A percentile compares a stretch with the other conserved stretches of the same genome.
These are phyloP conservation scores for Idaea biselata DNA, from an alignment of 2,888 invertebrate genomes.

Conservation along the genomic window DNA sequence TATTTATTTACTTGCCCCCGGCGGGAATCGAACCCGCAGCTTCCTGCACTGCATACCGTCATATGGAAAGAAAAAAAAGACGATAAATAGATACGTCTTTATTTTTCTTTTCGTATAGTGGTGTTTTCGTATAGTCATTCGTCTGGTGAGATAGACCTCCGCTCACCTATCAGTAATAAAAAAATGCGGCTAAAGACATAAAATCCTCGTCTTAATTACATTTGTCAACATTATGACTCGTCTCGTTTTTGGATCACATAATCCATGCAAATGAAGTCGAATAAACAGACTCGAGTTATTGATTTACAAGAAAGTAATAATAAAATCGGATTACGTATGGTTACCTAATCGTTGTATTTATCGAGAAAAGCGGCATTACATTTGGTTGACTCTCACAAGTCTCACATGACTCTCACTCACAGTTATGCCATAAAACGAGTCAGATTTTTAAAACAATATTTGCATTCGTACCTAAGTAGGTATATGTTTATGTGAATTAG, in stretches of 20 bases:
- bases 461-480: slow-evolving; percentile 4
- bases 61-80: too few species aligned
- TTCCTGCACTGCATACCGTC: too few species aligned
- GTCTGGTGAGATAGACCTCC: too few species aligned
- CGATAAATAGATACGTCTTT: too few species aligned
- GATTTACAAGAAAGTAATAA: slow-evolving; percentile 7
- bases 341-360: slow-evolving; percentile 16
- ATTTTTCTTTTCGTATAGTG: too few species aligned
- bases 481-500: too few species aligned
- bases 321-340: slow-evolving; percentile 23
- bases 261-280: slow-evolving; percentile 5
- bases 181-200: too few species aligned
- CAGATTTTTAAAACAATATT: slow-evolving; percentile 24
- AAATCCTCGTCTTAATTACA: background rate
- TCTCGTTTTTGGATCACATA: background rate
- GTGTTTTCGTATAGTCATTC: too few species aligned
- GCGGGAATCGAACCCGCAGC: too few species aligned
- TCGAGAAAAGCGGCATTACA: slow-evolving; percentile 29
- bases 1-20: too few species aligned
- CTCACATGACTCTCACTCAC: slow-evolving; percentile 38
- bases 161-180: too few species aligned
- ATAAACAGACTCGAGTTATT: slow-evolving; percentile 11
- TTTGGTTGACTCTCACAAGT: slow-evolving; percentile 13
- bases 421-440: slow-evolving; percentile 36
- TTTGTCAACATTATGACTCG: background rate